Base-by-base conservation (phyloP, 2,888 invertebrate species). In the Phragmatobia fuliginosa region DNA sequence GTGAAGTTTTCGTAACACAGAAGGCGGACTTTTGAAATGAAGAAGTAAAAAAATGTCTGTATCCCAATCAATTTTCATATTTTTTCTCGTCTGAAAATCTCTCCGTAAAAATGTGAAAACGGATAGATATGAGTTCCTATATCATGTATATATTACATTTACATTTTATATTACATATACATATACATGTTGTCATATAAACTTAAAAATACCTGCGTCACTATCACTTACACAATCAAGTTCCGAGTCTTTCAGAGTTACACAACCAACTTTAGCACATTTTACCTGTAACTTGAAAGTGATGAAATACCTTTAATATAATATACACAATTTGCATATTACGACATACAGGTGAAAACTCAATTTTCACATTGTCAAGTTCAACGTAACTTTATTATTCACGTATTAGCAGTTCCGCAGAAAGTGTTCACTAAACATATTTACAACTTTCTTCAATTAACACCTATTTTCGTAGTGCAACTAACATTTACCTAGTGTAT, bases 311-410 rank as follows among this genome's bases (percentile, higher is more conserved):
- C 7, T n/a, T n/a, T n/a, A n/a, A 58, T 45, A 7, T 14, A 41
- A 33, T 59, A 16, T 63, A 32, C n/a, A 66, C 16, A 67, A 58
- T 81, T 77, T 16, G 75, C 67, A 28, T 75, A 81, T 77, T 61
- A 70, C 38, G 25, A 64, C 62, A 71, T 70, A 76, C 72, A 69
- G 70, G 71, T 36, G 65, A 71, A 70, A 77, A 74, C 68, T 71
- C 66, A 72, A 76, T 77, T 88, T 87, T 79, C 83, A 82, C 77
- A 73, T 80, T 85, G 76, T 79, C 86, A 88, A 90, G 86, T 86
- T 88, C 85, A 85, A 72, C 76, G 76, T 84, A 83, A 86, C 79
- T 82, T 72, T 70, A 78, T 88, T 87, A 87, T 67, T 75, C 69
- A 66, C 65, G 75, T 73, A 75, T 85, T 86, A 86, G 83, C 79